phyloP scores from a whole-genome alignment of 2,888 invertebrate genomes.

The Cancer borealis region DNA sequence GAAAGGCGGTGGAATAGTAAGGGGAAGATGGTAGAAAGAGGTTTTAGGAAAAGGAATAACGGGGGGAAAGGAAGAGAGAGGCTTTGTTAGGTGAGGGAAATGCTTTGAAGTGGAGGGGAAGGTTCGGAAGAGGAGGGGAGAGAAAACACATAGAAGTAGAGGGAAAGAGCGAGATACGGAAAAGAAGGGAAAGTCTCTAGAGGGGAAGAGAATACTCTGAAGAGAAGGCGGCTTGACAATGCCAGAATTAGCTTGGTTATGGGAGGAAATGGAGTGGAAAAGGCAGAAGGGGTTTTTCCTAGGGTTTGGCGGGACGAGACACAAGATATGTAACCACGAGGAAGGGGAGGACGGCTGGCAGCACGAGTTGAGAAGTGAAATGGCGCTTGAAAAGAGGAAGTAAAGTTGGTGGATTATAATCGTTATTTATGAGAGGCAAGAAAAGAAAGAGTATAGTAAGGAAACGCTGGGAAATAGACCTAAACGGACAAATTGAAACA shows the following conservation, averaged over 20 bases:
- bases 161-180: neutral
- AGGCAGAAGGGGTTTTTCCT: neutral
- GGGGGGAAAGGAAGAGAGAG: neutral
- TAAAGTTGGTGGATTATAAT: neutral
- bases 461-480: neutral
- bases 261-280: constrained; percentile 1
- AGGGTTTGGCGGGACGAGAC: neutral
- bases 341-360: neutral
- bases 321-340: neutral
- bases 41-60: neutral
- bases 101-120: neutral
- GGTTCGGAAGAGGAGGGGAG: neutral
- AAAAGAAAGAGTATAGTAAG: neutral
- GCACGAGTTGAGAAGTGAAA: neutral
- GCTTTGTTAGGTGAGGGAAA: constrained; percentile 1
- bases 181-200: neutral
- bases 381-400: constrained; percentile 29
- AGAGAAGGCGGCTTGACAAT: constrained; percentile 17
- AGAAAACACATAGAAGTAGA: neutral
- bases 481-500: neutral
- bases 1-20: neutral
- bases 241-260: constrained; percentile 29
- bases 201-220: neutral
- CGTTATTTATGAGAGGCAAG: neutral
- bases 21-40: neutral